phyloP scores from a whole-genome alignment of 2,797 vertebrate genomes.

The Cyprinodon diabolis region DNA sequence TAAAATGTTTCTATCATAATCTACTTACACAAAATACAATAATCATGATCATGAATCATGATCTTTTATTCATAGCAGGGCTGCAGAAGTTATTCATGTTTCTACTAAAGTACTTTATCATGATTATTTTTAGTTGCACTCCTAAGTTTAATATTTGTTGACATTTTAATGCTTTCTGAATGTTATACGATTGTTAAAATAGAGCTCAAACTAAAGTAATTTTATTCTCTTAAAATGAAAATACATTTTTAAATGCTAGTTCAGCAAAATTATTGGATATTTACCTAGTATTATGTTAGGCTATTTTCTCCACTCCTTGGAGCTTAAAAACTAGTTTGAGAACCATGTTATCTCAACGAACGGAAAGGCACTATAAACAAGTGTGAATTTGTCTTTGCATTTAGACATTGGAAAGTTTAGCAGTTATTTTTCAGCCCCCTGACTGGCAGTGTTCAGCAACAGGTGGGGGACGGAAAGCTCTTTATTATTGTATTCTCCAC shows the following conservation, averaged over 20 bases:
- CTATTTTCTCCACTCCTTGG: not conserved
- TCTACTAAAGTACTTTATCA: not conserved
- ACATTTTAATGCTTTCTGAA: too few species aligned
- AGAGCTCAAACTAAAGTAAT: too few species aligned
- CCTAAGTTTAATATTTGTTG: too few species aligned
- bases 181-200: too few species aligned
- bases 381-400: not conserved
- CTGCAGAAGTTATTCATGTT: not conserved
- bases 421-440: not conserved
- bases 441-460: not conserved
- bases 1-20: not conserved
- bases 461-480: not conserved
- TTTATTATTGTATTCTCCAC: not conserved
- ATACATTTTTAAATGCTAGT: not conserved
- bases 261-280: not conserved
- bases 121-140: too few species aligned
- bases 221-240: too few species aligned
- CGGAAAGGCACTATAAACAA: not conserved
- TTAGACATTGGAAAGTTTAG: not conserved
- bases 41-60: not conserved
- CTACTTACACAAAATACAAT: not conserved
- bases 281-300: not conserved
- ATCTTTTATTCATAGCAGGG: not conserved
- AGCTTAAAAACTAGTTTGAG: not conserved
- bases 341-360: not conserved